These are phyloP conservation scores for Drosophila bunnanda DNA, from an alignment of 2,888 invertebrate genomes.

Conservation along the genomic window DNA sequence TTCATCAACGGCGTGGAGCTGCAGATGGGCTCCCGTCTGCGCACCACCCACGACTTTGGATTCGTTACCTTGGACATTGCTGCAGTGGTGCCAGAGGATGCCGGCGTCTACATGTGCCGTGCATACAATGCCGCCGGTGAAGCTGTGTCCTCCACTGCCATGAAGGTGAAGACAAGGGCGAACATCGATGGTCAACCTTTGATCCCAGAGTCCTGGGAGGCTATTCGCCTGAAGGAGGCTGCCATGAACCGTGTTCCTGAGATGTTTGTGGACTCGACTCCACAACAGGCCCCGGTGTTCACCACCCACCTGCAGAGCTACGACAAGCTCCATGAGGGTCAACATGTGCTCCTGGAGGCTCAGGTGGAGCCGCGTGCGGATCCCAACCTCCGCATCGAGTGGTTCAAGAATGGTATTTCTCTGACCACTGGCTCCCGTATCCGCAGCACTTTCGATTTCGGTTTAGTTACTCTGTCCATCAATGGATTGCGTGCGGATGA, in stretches of 20 bases:
- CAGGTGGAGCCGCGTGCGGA: conserved; percentile 96
- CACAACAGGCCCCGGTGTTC: conserved; percentile 97
- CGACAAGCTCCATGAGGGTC: conserved; percentile 93
- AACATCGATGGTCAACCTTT: conserved; percentile 93
- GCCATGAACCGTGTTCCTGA: conserved; percentile 95
- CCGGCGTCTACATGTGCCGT: conserved; percentile 96
- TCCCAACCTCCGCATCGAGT: conserved; percentile 94
- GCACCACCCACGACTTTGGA: conserved; percentile 96
- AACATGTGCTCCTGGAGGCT: conserved; percentile 94
- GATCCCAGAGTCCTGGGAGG: conserved; percentile 96
- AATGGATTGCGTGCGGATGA: conserved; percentile 95
- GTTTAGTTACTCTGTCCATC: conserved; percentile 95
- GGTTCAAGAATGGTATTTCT: conserved; percentile 96
- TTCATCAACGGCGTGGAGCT: conserved; percentile 97
- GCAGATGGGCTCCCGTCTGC: conserved; percentile 96
- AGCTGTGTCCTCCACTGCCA: conserved; percentile 95
- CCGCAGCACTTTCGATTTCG: conserved; percentile 98
- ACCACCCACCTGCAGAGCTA: conserved; percentile 94
- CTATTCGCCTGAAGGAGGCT: conserved; percentile 95
- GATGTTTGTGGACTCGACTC: conserved; percentile 93
- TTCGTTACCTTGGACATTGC: conserved; percentile 96
- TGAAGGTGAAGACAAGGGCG: conserved; percentile 94
- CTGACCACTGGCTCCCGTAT: conserved; percentile 95
- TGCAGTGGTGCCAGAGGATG: conserved; percentile 94
- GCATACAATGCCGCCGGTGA: conserved; percentile 97